Percentiles rank a stretch among this genome's conserved stretches.
Evolutionary conservation across 2,113 vertebrate genomes (phyloP).

Genomic region (Columba janthina): DNA sequence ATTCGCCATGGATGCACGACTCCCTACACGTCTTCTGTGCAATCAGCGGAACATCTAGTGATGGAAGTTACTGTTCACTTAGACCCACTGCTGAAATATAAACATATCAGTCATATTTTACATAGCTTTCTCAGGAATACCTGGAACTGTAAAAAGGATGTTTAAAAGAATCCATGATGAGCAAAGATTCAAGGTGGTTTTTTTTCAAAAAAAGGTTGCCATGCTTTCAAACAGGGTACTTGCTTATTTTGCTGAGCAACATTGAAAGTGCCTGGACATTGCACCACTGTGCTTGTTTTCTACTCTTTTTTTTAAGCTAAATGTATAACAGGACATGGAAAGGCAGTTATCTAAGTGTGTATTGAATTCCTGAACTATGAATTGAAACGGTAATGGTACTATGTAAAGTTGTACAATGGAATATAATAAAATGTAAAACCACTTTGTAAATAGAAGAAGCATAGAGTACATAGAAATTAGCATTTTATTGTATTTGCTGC

Average conservation of each 20-base stretch:
- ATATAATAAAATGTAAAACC: conserved; percentile 77
- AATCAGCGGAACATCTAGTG: conserved; percentile 89
- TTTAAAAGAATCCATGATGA: neutral
- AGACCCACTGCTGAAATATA: conserved; percentile 68
- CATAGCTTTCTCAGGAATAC: conserved; percentile 78
- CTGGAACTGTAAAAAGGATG: conserved; percentile 45
- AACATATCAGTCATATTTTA: conserved; percentile 6
- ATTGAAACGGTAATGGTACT: neutral
- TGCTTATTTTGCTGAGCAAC: conserved; percentile 70
- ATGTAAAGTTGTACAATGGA: conserved; percentile 77
- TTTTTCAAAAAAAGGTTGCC: neutral
- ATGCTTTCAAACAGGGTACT: conserved; percentile 75
- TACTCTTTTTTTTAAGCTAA: conserved; percentile 67
- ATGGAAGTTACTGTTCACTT: conserved; percentile 77
- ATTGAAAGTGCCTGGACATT: conserved; percentile 79
- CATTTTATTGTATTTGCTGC: conserved; percentile 17
- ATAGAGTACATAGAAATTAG: neutral
- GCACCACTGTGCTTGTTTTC: conserved; percentile 74
- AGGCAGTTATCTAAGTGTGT: neutral
- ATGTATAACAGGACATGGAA: neutral
- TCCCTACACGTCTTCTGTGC: conserved; percentile 93
- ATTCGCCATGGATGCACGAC: conserved; percentile 86
- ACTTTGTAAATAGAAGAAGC: conserved; percentile 69
- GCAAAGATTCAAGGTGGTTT: neutral
- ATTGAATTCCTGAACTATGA: conserved; percentile 45